These are phyloP conservation scores for Rhynchomys soricoides DNA, from an alignment of 2,113 vertebrate genomes.

Conservation along the genomic window DNA sequence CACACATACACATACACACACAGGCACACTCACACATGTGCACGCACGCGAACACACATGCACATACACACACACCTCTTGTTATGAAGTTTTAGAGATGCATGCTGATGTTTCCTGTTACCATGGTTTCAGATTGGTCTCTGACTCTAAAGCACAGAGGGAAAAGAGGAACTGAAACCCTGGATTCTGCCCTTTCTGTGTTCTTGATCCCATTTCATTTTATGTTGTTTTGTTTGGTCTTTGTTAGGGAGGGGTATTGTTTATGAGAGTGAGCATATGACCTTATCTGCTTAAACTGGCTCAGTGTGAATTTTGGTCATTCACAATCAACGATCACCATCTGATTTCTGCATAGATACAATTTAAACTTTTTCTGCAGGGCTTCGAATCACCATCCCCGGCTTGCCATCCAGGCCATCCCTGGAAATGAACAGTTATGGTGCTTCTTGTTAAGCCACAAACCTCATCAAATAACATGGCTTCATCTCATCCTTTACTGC, in stretches of 20 bases:
- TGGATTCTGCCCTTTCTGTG: not conserved
- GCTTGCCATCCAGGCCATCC: not conserved
- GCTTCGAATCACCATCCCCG: not conserved
- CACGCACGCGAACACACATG: not conserved
- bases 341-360: not conserved
- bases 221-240: not conserved
- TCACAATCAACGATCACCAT: not conserved
- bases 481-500: not conserved
- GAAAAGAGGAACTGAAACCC: not conserved
- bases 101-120: not conserved
- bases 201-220: not conserved
- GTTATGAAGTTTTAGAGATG: not conserved
- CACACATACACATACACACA: not conserved
- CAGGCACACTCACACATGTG: not conserved
- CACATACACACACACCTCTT: not conserved
- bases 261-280: not conserved
- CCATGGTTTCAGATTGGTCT: not conserved
- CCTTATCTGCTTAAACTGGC: not conserved
- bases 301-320: not conserved
- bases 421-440: not conserved
- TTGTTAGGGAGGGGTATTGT: not conserved
- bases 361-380: not conserved
- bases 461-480: not conserved
- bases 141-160: not conserved
- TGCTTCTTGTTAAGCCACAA: not conserved